Base-by-base conservation (phyloP, 2,113 vertebrate genomes). In the Elaphurus davidianus region DNA sequence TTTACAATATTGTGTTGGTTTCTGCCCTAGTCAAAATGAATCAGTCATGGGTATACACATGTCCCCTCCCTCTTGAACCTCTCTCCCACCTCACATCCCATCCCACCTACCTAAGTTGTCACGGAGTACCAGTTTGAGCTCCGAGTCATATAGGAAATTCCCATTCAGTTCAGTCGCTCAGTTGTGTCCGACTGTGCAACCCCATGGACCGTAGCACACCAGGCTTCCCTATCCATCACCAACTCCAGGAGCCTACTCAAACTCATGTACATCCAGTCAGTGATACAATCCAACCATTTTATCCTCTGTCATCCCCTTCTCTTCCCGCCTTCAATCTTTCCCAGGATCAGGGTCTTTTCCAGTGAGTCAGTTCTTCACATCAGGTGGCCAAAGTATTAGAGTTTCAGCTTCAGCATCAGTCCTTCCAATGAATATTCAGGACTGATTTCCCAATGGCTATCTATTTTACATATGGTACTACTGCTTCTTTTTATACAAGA, bases 171-270 rank as follows among this genome's bases (percentile, higher is more conserved):
- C 67, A 40, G 67, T 6, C 21, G 0, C 36, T 13, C 36, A 74
- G 67, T 23, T 36, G n/a, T 3, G 2, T 40, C n/a, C 0, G 0
- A 74, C 5, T 74, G n/a, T 40, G 67, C 5, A 40, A 74, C 5
- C n/a, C 6, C n/a, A 74, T 40, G 36, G 19, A 74, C 36, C 0
- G 0, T 10, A 74, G 36, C 36, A 74, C 0, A 0, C 2, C 36
- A 25, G 67, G n/a, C 67, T 40, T 74, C 67, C n/a, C 67, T 74
- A 10, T 40, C 67, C 36, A 74, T 74, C n/a, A 36, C 21, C 19
- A 23, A 40, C 67, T 74, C 36, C 19, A 74, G 36, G 19, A 74
- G 36, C n/a, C 21, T 74, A 74, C 67, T 74, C n/a, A 40, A 74
- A 74, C 21, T 74, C 67, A 74, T 13, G 67, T 25, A 36, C 67